phyloP scores from a whole-genome alignment of 1,140 invertebrate species.

The Coboldia fuscipes region DNA sequence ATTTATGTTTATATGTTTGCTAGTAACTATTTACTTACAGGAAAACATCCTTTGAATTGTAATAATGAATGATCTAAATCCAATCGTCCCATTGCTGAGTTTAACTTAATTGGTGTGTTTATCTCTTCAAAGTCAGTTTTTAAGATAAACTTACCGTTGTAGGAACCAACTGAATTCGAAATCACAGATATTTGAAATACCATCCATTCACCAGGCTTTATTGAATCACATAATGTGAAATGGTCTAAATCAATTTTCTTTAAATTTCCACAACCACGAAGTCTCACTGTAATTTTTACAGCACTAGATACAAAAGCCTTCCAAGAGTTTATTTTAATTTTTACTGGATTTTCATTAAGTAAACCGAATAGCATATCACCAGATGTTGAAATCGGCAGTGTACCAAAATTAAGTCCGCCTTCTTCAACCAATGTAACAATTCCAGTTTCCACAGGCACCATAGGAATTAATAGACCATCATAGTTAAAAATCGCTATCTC shows the following conservation, averaged over 20 bases:
- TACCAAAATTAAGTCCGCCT: constrained; percentile 13
- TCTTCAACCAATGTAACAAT: constrained; percentile 6
- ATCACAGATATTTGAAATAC: constrained; percentile 50
- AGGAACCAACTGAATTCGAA: constrained; percentile 43
- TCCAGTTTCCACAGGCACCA: constrained; percentile 7
- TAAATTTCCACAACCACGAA: constrained; percentile 9
- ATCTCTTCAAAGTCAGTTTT: constrained; percentile 50
- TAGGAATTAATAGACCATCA: constrained; percentile 9
- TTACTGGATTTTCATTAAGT: constrained; percentile 15
- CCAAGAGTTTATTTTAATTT: constrained; percentile 15
- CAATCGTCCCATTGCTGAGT: constrained; percentile 33
- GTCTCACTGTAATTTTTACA: not conserved
- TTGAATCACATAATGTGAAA: constrained; percentile 23
- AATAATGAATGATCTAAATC: constrained; percentile 37
- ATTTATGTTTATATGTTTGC: not conserved
- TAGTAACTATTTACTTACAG: constrained; percentile 30
- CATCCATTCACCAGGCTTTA: constrained; percentile 44
- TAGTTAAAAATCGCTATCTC: constrained; percentile 11
- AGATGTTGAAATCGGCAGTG: constrained; percentile 13
- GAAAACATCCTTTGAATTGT: constrained; percentile 61
- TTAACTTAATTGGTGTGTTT: constrained; percentile 34
- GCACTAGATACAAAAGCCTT: constrained; percentile 11
- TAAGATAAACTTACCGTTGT: constrained; percentile 46
- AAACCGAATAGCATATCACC: constrained; percentile 12
- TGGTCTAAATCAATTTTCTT: constrained; percentile 4